Evolutionary conservation across 2,113 vertebrate genomes (phyloP).

Genomic region (Cyanoliseus patagonus): DNA sequence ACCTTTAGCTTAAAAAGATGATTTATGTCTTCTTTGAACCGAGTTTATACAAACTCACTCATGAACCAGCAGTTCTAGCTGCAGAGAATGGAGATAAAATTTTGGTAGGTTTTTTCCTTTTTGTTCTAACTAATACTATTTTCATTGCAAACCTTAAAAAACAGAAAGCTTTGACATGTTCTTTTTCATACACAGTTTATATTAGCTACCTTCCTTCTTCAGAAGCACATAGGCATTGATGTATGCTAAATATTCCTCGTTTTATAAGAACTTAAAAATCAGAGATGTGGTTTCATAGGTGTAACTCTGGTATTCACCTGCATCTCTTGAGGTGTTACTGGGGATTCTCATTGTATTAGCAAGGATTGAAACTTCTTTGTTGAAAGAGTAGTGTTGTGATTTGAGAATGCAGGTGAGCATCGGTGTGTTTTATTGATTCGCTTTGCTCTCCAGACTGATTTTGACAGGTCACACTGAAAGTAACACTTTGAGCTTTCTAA

Average conservation of each 20-base stretch:
- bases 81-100: not conserved
- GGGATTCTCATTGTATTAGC: not conserved
- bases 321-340: not conserved
- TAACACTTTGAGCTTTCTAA: not conserved
- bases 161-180: not conserved
- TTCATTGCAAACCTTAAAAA: not conserved
- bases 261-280: not conserved
- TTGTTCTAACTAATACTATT: not conserved
- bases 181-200: not conserved
- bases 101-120: not conserved
- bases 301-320: not conserved
- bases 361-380: not conserved
- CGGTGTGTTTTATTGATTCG: not conserved
- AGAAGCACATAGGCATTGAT: not conserved
- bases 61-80: conserved; percentile 2
- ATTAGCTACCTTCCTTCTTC: not conserved
- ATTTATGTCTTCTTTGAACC: not conserved
- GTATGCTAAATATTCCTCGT: not conserved
- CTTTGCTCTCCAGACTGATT: not conserved
- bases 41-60: not conserved
- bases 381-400: not conserved
- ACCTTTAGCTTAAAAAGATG: conserved; percentile 47
- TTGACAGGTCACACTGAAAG: not conserved
- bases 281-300: not conserved
- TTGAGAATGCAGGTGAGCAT: not conserved